Evolutionary conservation across 2,888 invertebrate genomes (phyloP).

Genomic region (Tipula helvola): DNA sequence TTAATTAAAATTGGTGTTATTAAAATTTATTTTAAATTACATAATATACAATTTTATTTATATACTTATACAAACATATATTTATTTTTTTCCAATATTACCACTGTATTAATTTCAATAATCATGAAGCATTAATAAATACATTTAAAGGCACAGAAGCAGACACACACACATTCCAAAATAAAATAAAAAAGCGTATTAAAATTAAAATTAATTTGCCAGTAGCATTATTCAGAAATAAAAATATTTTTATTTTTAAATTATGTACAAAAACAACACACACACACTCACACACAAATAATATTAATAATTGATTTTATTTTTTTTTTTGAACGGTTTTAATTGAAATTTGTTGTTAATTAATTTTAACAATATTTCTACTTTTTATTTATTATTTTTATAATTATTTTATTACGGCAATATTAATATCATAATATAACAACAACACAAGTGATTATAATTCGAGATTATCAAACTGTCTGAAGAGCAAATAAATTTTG

Average conservation of each 20-base stretch:
- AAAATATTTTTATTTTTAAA: not conserved
- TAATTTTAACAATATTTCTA: not conserved
- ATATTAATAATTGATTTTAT: not conserved
- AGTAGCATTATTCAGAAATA: not conserved
- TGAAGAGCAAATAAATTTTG: not conserved
- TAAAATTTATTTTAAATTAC: not conserved
- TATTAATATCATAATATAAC: not conserved
- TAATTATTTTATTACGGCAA: not conserved
- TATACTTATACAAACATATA: not conserved
- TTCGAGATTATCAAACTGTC: not conserved
- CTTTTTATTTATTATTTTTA: not conserved
- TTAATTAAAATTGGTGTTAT: not conserved
- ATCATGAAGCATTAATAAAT: not conserved
- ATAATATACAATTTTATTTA: not conserved
- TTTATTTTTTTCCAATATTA: not conserved
- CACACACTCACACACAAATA: not conserved
- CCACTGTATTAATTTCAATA: not conserved
- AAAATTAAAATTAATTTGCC: not conserved
- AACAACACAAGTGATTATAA: not conserved
- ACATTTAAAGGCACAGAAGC: not conserved
- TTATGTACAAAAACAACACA: not conserved
- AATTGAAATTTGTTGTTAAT: slow-evolving; percentile 4
- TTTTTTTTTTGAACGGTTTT: not conserved
- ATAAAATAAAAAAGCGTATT: not conserved
- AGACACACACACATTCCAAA: too few species aligned